phyloP scores from a whole-genome alignment of 2,113 vertebrate species.

The Calidris pugnax region DNA sequence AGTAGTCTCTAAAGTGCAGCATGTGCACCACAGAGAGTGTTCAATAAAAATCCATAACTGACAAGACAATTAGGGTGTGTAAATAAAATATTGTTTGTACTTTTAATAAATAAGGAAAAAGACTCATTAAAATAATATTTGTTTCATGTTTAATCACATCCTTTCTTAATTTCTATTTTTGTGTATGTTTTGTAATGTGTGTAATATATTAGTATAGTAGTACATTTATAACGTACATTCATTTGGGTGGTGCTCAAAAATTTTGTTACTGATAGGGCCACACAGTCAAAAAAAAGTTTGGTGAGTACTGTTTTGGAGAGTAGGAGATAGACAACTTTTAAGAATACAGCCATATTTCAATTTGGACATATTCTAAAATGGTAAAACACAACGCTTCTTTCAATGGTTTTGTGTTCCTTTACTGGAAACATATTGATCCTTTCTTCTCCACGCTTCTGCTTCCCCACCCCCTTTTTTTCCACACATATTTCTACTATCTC shows the following conservation, averaged over 20 bases:
- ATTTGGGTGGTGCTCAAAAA: background rate
- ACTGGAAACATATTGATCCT: background rate
- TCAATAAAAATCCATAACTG: background rate
- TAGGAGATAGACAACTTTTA: background rate
- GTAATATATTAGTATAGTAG: background rate
- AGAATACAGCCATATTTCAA: background rate
- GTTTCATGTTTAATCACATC: background rate
- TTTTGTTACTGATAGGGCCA: background rate
- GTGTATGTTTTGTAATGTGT: background rate
- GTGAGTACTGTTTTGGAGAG: background rate
- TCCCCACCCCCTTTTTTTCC: background rate
- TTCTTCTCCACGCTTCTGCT: background rate
- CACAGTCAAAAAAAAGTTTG: background rate
- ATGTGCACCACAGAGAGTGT: accelerated
- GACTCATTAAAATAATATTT: background rate
- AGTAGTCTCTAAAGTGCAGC: background rate
- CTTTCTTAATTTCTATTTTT: background rate
- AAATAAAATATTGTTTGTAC: background rate
- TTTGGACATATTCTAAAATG: background rate
- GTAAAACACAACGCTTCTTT: background rate
- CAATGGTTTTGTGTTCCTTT: background rate
- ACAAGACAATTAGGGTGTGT: background rate
- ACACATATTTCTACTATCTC: background rate
- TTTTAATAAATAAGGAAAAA: background rate
- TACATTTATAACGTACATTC: background rate